phyloP scores from a whole-genome alignment of 2,113 vertebrate species.

The Arizona elegans region DNA sequence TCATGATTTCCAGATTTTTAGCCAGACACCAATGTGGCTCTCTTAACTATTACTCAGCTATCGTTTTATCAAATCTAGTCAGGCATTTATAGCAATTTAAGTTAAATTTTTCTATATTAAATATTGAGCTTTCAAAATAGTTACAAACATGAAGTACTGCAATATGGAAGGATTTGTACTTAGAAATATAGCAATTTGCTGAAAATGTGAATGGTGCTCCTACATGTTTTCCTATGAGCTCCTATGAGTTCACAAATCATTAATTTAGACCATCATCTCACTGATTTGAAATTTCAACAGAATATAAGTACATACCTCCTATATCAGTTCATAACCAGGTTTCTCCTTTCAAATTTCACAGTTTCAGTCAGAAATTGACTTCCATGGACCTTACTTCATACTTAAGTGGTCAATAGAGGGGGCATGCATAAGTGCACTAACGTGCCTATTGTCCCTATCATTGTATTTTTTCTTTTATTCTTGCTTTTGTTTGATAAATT shows the following conservation, averaged over 20 bases:
- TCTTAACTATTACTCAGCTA: not conserved
- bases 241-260: not conserved
- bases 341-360: slow-evolving; percentile 12
- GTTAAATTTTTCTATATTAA: too few relatives aligned
- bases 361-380: too few relatives aligned
- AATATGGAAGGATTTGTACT: not conserved
- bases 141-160: not conserved
- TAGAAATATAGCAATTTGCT: not conserved
- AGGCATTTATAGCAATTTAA: not conserved
- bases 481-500: too few relatives aligned
- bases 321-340: not conserved
- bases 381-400: too few relatives aligned
- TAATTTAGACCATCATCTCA: not conserved
- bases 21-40: too few relatives aligned
- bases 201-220: not conserved
- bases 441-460: too few relatives aligned
- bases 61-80: not conserved
- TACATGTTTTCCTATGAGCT: not conserved
- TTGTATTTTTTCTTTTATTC: too few relatives aligned
- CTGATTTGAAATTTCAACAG: not conserved
- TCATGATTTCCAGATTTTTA: too few relatives aligned
- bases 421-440: too few relatives aligned
- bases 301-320: not conserved
- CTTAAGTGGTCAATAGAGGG: too few relatives aligned
- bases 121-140: not conserved